A percentile compares a stretch with the other conserved stretches of the same genome.
phyloP scores from a whole-genome alignment of 2,113 vertebrate species.

The Mirounga angustirostris region DNA sequence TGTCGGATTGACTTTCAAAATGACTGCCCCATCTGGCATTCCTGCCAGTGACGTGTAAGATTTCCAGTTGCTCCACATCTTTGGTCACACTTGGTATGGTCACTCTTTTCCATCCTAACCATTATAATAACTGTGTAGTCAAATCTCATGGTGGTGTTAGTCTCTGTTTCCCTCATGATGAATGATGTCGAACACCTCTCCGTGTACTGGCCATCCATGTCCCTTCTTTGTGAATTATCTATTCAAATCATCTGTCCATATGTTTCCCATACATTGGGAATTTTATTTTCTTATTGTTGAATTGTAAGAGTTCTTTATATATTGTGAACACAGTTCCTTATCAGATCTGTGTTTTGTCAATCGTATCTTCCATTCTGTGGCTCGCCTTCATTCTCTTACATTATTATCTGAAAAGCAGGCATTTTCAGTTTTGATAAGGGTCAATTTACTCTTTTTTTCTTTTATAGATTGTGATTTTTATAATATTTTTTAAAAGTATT shows the following conservation, averaged over 20 bases:
- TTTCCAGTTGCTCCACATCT: neutral
- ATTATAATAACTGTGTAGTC: neutral
- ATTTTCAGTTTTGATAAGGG: neutral
- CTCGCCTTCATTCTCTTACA: neutral
- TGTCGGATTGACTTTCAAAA: neutral
- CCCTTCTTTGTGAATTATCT: neutral
- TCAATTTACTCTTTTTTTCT: neutral
- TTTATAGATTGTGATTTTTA: neutral
- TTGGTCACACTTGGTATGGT: neutral
- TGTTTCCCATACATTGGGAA: neutral
- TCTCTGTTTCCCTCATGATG: neutral
- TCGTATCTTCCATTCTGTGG: neutral
- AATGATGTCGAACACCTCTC: neutral
- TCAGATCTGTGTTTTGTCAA: neutral
- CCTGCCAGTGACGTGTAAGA: rapidly evolving
- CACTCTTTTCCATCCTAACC: neutral
- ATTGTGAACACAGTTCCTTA: neutral
- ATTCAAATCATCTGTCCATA: neutral
- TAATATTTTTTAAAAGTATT: neutral
- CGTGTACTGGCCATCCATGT: too few species aligned
- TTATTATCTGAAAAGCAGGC: neutral
- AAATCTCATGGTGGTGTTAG: neutral
- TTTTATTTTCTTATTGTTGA: neutral
- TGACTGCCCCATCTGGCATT: neutral
- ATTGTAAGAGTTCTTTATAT: neutral